These are phyloP conservation scores for Seriola aureovittata DNA, from an alignment of 2,113 vertebrate genomes.

Conservation along the genomic window DNA sequence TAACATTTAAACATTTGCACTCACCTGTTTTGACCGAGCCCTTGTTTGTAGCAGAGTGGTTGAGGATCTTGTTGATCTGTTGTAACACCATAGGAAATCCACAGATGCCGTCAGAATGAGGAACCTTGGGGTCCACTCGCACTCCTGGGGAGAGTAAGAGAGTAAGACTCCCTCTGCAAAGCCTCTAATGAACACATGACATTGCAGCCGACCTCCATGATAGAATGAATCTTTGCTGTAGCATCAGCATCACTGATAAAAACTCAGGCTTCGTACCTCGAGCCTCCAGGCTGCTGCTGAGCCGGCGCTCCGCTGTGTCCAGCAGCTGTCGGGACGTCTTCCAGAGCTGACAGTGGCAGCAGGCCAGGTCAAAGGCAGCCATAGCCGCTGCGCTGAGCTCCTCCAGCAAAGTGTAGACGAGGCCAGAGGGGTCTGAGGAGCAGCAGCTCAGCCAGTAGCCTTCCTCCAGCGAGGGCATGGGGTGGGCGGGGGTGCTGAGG, in stretches of 20 bases:
- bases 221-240: not conserved
- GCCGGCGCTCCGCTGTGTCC: conserved; percentile 92
- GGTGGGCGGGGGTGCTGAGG: conserved; percentile 87
- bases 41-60: conserved; percentile 81
- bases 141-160: conserved; percentile 81
- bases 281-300: conserved; percentile 86
- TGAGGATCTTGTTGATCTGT: conserved; percentile 94
- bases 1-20: not conserved
- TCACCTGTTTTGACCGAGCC: conserved; percentile 88
- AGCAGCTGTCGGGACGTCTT: conserved; percentile 96
- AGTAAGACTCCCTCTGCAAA: not conserved
- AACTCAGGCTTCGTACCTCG: conserved; percentile 78
- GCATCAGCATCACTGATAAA: not conserved
- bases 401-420: conserved; percentile 86
- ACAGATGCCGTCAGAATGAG: conserved; percentile 84
- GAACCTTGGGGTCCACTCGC: conserved; percentile 77
- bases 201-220: not conserved
- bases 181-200: not conserved
- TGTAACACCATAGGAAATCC: conserved; percentile 93
- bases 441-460: conserved; percentile 89
- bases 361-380: conserved; percentile 96
- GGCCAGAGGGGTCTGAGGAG: conserved; percentile 80
- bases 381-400: conserved; percentile 93
- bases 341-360: conserved; percentile 94
- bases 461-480: conserved; percentile 89